Conservation (phyloP, 2,888 invertebrate genomes). For the Nephrocerus scutellatus region DNA sequence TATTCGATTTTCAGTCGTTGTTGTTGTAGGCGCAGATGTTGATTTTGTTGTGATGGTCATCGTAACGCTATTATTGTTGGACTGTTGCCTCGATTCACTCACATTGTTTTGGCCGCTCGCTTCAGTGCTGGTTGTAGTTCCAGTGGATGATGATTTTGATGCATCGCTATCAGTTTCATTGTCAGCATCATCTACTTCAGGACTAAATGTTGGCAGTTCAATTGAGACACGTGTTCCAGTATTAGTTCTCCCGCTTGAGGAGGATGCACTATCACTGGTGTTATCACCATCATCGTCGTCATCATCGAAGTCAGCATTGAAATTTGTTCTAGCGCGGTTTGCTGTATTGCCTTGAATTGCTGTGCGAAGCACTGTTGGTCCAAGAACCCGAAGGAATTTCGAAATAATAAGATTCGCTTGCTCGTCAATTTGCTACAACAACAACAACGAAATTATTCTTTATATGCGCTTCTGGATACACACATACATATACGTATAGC, state of each 20-base stretch:
- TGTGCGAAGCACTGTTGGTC: conserved; percentile 57
- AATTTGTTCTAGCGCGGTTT: conserved; percentile 44
- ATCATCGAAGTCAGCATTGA: conserved; percentile 51
- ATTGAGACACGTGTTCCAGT: conserved; percentile 55
- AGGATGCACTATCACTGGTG: conserved; percentile 27
- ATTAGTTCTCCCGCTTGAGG: conserved; percentile 16
- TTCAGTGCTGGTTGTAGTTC: conserved; percentile 21
- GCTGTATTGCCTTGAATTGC: conserved; percentile 44
- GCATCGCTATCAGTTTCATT: conserved; percentile 47
- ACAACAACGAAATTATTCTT: conserved; percentile 25
- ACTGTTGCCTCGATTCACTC: too few relatives aligned
- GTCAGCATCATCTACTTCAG: conserved; percentile 59
- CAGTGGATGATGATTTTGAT: conserved; percentile 24
- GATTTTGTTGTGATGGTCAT: conserved; percentile 13
- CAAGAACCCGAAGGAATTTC: conserved; percentile 65
- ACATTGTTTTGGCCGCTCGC: too few relatives aligned
- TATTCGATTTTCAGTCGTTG: too few relatives aligned
- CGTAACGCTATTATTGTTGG: conserved; percentile 13
- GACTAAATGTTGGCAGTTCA: conserved; percentile 60
- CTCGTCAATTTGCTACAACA: conserved; percentile 48
- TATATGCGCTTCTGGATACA: too few relatives aligned
- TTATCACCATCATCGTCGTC: conserved; percentile 46
- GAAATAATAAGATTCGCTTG: conserved; percentile 43
- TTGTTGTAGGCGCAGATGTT: conserved; percentile 17
- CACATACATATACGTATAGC: too few relatives aligned